A percentile compares a stretch with the other conserved stretches of the same genome.
These are phyloP conservation scores for Harlomillsia oculata DNA, from an alignment of 1,140 invertebrate species.

Conservation along the genomic window DNA sequence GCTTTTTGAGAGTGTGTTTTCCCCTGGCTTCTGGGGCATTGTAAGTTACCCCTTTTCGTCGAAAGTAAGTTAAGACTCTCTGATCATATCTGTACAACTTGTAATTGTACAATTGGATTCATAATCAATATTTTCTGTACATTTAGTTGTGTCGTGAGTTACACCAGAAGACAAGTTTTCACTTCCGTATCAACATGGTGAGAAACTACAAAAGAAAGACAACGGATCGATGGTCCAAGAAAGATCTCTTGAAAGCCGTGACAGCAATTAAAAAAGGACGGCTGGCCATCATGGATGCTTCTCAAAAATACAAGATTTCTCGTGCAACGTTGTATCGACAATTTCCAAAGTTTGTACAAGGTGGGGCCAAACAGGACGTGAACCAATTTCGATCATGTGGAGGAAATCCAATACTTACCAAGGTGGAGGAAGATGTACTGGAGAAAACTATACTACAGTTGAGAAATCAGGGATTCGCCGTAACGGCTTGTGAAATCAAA, in stretches of 20 bases:
- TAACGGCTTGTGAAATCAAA: constrained; percentile 31
- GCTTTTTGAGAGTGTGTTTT: no score
- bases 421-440: constrained; percentile 34
- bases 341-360: constrained; percentile 30
- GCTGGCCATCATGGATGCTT: constrained; percentile 34
- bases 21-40: no score
- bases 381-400: constrained; percentile 34
- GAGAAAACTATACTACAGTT: constrained; percentile 34
- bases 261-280: constrained; percentile 29
- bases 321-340: constrained; percentile 34
- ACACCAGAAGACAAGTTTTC: no score
- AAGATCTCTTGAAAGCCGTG: constrained; percentile 32
- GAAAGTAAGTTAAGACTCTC: no score
- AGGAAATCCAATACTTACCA: constrained; percentile 29
- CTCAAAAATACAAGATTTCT: constrained; percentile 30
- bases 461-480: constrained; percentile 32
- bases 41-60: no score
- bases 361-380: constrained; percentile 30
- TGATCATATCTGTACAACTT: no score
- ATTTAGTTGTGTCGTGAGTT: no score
- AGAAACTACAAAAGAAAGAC: constrained; percentile 35
- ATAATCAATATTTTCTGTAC: no score
- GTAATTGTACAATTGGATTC: no score
- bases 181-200: no score
- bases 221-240: constrained; percentile 32